Base-by-base conservation (phyloP, 2,888 invertebrate species). In the Pristionchus fissidentatus region DNA sequence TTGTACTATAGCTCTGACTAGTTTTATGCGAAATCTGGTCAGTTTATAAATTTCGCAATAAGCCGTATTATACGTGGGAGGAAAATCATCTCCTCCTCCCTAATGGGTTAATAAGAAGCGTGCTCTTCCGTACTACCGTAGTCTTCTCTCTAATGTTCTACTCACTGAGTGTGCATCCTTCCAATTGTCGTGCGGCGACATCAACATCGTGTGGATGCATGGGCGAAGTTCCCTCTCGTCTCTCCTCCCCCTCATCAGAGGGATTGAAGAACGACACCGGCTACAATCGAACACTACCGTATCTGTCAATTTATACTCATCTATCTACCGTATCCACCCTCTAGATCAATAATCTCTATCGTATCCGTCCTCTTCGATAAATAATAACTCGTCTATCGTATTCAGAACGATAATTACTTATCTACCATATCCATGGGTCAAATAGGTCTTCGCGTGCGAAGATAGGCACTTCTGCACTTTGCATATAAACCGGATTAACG, bases 251-350 rank as follows among this genome's bases (percentile, higher is more conserved):
- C 15, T 79, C 79, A 26, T 46, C 49, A 13, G 49, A n/a, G 38
- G 57, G 57, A 57, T 38, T 79, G 79, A 79, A 79, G 79, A 79
- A 79, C 35, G 79, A 79, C 43, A 79, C 79, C 57, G 79, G 79
- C 79, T 79, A 29, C 10, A 79, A 79, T 60, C 49, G n/a, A n/a
- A n/a, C n/a, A n/a, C n/a, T n/a, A n/a, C n/a, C n/a, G n/a, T n/a
- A 49, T 46, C 38, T 4, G 29, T 19, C n/a, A 15, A 19, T 70
- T 41, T 43, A 19, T 22, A 35, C 2, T 2, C 38, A 3, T 19
- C 7, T 3, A 22, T 26, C 26, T 46, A 43, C n/a, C 46, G 15
- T 73, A 26, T 0, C 19, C 49, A 49, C 49, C 19, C 49, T 49
- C 10, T 49, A 10, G 19, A 49, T 10, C 19, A 10, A 49, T 49